Base-by-base conservation (phyloP, 2,888 invertebrate species). In the Panzeria rudis region DNA sequence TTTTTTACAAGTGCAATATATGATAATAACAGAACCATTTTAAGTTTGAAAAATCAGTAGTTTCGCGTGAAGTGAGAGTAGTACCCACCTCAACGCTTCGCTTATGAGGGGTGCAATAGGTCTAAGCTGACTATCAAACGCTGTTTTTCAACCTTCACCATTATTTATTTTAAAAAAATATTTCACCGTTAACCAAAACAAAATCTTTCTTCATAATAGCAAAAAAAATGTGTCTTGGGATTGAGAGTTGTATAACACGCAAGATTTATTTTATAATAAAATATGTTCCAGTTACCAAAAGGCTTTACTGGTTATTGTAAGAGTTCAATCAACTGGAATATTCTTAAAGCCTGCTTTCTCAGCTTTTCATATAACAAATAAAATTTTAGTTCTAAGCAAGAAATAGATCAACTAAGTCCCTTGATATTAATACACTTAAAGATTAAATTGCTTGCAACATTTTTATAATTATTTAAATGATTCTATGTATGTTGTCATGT, bases 391-490 rank as follows among this genome's bases (percentile, higher is more conserved):
- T 50, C 6, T 25, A 25, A 20, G 8, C 6, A 41, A 41, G 15
- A 13, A 38, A 23, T 41, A 23, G 62, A 23, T 13, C 20, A 2
- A 41, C 17, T 13, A 20, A 15, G 6, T 41, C 38, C 23, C 62
- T 23, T 38, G 62, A 23, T 9, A 62, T 13, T 23, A 44, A 29
- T 44, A 29, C 41, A 64, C 44, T 44, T 38, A 38, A 3, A 38
- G 41, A 38, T 41, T 20, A 62, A 41, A 62, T 23, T 41, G 38
- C 41, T 35, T 38, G 5, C 41, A 41, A 38, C 13, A 62, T 38
- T 38, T 69, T 69, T 69, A 25, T 7, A 66, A 66, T 69, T 54
- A 54, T 69, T 23, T 7, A 69, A 69, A 54, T 41, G 35, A 54
- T 25, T 54, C 0, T 2, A 54, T n/a, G n/a, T n/a, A 35, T 3